Conservation (phyloP, 2,113 vertebrate genomes). For the Bujurquina vittata region DNA sequence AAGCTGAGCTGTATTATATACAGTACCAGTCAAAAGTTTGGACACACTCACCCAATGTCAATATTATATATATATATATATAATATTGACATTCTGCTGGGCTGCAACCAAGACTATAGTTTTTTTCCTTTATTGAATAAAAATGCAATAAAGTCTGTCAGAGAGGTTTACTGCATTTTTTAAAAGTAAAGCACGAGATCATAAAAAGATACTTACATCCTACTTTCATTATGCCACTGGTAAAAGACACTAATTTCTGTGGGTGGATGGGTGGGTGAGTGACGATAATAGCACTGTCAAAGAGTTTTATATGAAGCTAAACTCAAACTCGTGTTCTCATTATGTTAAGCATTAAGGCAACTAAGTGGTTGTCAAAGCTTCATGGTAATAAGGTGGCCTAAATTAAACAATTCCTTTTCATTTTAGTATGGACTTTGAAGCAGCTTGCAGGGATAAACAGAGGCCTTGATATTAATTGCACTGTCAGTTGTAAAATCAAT, state of each 20-base stretch:
- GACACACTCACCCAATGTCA: too few species aligned
- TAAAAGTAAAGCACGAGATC: slow-evolving; percentile 36
- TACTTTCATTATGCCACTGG: slow-evolving; percentile 48
- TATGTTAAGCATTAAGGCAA: slow-evolving; percentile 68
- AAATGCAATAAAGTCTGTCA: slow-evolving; percentile 16
- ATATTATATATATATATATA: too few species aligned
- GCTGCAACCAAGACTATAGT: not conserved
- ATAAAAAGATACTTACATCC: slow-evolving; percentile 52
- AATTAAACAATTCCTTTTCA: slow-evolving; percentile 67
- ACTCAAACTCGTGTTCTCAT: slow-evolving; percentile 68
- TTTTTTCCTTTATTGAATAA: not conserved
- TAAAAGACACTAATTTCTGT: slow-evolving; percentile 53
- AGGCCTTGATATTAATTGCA: slow-evolving; percentile 71
- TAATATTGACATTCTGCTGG: not conserved
- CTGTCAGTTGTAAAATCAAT: slow-evolving; percentile 77
- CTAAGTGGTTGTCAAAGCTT: slow-evolving; percentile 66
- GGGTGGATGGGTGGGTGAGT: slow-evolving; percentile 40
- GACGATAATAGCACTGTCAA: slow-evolving; percentile 69
- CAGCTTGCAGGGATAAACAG: slow-evolving; percentile 61
- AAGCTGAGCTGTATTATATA: not conserved
- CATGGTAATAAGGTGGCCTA: slow-evolving; percentile 47
- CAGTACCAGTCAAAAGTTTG: too few species aligned
- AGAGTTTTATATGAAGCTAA: slow-evolving; percentile 64
- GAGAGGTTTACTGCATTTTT: slow-evolving; percentile 46
- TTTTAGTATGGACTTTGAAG: slow-evolving; percentile 63